Base-by-base conservation (phyloP, 92 coral and sea anemone species). In the Epizoanthus rinbou region DNA sequence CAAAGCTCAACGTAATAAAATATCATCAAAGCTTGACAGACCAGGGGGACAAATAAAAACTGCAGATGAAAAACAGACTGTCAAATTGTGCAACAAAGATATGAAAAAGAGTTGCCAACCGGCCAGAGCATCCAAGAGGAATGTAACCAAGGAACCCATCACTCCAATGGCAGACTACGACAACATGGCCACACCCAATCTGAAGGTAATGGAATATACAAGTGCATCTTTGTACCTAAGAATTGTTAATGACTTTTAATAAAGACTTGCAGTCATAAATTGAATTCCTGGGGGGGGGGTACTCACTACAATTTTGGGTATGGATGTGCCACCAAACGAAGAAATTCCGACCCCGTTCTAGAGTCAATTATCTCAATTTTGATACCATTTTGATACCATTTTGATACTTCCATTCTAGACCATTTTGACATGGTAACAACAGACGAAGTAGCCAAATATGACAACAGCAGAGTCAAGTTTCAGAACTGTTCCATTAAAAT, bases 151-250 rank as follows among this genome's bases (percentile, higher is more conserved):
- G 57, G 58, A 66, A 59, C 92, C 98, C 15, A 83, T 86, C 62
- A 97, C 99, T n/a, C 99, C 99, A 69, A 92, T 94, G 95, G 95
- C 93, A 22, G 92, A 90, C 76, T 97, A 94, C 85, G 75, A 86
- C 7, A 87, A 87, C 45, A 94, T 97, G 98, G 86, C 84, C 71
- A 97, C 99, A 4, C 99, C 99, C 6, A 94, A 90, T 3, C 67
- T 97, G 8, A 93, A 86, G 98, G 98, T 94, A 85, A 9, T 66
- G 28, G 21, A 16, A 18, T 4, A 22, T 6, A 22, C 18, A 25
- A 31, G 16, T 11, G 16, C 54, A 50, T 50, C 54, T 2, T 50
- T 50, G 54, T 10, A 22, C 16, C 11, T 16, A 31, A 31, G 3
- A 64, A 1, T 23, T 64, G 7, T 10, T 9, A 64, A 16, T 22